A percentile compares a stretch with the other conserved stretches of the same genome.
Conservation (phyloP, 2,113 vertebrate genomes). For the Poeciliopsis occidentalis region DNA sequence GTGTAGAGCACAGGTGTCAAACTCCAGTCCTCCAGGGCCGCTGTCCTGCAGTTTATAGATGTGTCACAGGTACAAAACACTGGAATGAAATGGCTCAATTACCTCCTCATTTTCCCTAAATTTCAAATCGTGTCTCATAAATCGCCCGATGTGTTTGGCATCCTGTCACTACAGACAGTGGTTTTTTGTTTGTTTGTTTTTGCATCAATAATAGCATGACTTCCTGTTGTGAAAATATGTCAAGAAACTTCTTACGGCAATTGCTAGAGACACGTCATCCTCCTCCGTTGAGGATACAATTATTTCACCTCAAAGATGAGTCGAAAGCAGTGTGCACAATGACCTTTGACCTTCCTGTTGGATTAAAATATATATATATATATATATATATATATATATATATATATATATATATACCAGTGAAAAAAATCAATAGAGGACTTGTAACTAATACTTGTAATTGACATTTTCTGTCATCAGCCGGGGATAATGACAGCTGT, state of each 20-base stretch:
- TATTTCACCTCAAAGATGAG: not conserved
- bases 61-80: no score
- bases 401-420: not conserved
- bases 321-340: not conserved
- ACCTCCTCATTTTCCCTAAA: not conserved
- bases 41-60: no score
- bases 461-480: constrained; percentile 30
- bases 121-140: not conserved
- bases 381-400: no score
- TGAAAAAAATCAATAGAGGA: constrained; percentile 27
- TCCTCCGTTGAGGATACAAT: not conserved
- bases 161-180: not conserved
- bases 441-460: constrained; percentile 27
- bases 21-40: no score
- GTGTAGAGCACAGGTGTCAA: no score
- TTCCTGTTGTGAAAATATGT: not conserved
- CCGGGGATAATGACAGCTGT: constrained; percentile 36
- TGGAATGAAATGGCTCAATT: no score
- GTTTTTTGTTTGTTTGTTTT: no score
- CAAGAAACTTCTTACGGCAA: not conserved
- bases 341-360: constrained; percentile 1
- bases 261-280: not conserved
- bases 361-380: not conserved
- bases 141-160: not conserved
- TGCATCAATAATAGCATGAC: not conserved